Conservation (phyloP, 2,888 invertebrate genomes). For the Leucophenga maculata region DNA sequence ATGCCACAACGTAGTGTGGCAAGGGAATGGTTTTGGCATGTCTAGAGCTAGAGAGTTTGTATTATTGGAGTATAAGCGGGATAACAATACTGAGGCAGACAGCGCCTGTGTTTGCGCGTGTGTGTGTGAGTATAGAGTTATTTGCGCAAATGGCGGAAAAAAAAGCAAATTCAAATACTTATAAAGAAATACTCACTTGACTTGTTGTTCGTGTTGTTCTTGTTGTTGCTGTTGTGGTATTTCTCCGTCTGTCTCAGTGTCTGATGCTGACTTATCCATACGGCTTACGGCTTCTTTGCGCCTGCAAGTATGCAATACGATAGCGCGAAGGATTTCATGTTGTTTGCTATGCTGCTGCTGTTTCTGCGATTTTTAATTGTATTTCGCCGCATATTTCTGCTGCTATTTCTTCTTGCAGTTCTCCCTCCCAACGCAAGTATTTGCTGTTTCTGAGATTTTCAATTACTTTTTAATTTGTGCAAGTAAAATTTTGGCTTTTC, state of each 20-base stretch:
- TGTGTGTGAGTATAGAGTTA: not conserved
- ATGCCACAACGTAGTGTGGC: too few species aligned
- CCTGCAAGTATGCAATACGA: constrained; percentile 18
- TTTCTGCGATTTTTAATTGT: constrained; percentile 20
- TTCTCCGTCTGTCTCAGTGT: not conserved
- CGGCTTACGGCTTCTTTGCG: not conserved
- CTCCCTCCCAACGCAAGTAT: not conserved
- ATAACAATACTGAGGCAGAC: not conserved
- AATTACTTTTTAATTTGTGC: constrained; percentile 25
- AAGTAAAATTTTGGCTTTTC: not conserved
- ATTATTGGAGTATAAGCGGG: not conserved
- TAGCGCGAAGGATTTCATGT: not conserved
- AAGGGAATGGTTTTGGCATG: too few species aligned
- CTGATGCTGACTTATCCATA: not conserved
- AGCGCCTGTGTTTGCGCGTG: not conserved
- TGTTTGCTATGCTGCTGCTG: not conserved
- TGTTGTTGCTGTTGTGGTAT: not conserved
- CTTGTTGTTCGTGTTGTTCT: not conserved
- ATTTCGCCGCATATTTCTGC: constrained; percentile 14
- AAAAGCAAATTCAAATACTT: not conserved
- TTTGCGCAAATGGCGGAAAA: constrained; percentile 3
- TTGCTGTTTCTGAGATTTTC: constrained; percentile 26
- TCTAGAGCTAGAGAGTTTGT: too few species aligned
- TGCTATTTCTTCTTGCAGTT: not conserved
- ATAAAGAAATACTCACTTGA: constrained; percentile 9